Percentiles rank a stretch among this genome's conserved stretches.
These are phyloP conservation scores for Sinopyrophorus schimmeli DNA, from an alignment of 2,888 invertebrate genomes.

Conservation along the genomic window DNA sequence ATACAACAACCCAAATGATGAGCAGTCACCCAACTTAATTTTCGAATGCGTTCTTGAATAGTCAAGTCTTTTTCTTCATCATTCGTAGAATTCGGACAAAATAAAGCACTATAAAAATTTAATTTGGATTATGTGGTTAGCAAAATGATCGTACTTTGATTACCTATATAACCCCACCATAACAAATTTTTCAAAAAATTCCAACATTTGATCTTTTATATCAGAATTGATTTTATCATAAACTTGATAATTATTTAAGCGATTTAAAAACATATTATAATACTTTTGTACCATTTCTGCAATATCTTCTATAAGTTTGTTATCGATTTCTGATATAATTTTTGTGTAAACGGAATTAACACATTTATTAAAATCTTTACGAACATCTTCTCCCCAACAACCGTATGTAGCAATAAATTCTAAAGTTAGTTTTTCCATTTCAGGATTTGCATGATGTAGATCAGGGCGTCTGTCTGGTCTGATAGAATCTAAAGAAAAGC, in stretches of 20 bases:
- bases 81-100: slow-evolving; percentile 84
- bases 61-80: slow-evolving; percentile 94
- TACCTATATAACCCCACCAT: slow-evolving; percentile 89
- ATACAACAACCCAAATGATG: slow-evolving; percentile 92
- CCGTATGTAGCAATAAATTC: slow-evolving; percentile 50
- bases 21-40: slow-evolving; percentile 95
- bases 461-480: slow-evolving; percentile 53
- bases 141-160: slow-evolving; percentile 32
- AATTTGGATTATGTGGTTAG: neutral
- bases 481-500: slow-evolving; percentile 54
- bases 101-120: slow-evolving; percentile 64
- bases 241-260: slow-evolving; percentile 68
- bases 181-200: slow-evolving; percentile 91
- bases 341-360: slow-evolving; percentile 69
- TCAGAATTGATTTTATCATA: slow-evolving; percentile 71
- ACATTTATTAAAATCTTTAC: slow-evolving; percentile 69
- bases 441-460: slow-evolving; percentile 55
- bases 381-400: slow-evolving; percentile 57
- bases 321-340: slow-evolving; percentile 63
- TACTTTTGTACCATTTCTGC: slow-evolving; percentile 90
- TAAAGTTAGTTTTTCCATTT: slow-evolving; percentile 57
- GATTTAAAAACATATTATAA: slow-evolving; percentile 78
- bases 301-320: slow-evolving; percentile 75
- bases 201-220: slow-evolving; percentile 79
- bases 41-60: slow-evolving; percentile 91